Percentiles rank a stretch among this genome's conserved stretches.
Conservation (phyloP, 2,888 invertebrate species). For the Drosophila macrospina region DNA sequence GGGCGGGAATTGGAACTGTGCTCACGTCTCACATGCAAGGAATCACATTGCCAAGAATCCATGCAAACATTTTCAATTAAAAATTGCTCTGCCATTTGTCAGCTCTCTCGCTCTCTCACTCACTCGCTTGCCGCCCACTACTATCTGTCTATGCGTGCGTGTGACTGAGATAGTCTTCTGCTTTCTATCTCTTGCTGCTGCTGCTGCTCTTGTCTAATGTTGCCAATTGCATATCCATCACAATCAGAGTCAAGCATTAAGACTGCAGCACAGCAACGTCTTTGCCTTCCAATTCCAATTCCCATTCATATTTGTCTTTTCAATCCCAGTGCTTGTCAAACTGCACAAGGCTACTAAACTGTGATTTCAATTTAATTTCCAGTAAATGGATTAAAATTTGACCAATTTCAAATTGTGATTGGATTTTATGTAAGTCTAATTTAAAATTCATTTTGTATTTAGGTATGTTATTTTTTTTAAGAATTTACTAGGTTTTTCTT, state of each 20-base stretch:
- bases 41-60: slow-evolving; percentile 75
- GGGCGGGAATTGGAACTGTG: rapidly evolving
- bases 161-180: slow-evolving; percentile 1
- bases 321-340: slow-evolving; percentile 40
- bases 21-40: slow-evolving; percentile 38
- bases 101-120: slow-evolving; percentile 22
- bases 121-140: neutral
- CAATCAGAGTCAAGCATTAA: slow-evolving; percentile 73
- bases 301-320: slow-evolving; percentile 61
- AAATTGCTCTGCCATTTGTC: slow-evolving; percentile 78
- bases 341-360: slow-evolving; percentile 31
- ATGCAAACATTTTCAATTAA: slow-evolving; percentile 80
- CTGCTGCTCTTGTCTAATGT: slow-evolving; percentile 48
- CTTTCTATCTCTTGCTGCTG: slow-evolving; percentile 1
- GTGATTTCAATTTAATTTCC: slow-evolving; percentile 2
- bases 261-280: slow-evolving; percentile 57
- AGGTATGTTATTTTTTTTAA: too few relatives aligned
- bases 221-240: slow-evolving; percentile 79
- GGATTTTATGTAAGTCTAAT: neutral
- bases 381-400: too few relatives aligned
- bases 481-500: too few relatives aligned
- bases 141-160: neutral
- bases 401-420: neutral
- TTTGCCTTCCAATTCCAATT: slow-evolving; percentile 44
- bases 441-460: neutral